Evolutionary conservation across 2,888 invertebrate genomes (phyloP), one percentile per base, ranked within the genome.

Genomic region (Drosophila prolongata): DNA sequence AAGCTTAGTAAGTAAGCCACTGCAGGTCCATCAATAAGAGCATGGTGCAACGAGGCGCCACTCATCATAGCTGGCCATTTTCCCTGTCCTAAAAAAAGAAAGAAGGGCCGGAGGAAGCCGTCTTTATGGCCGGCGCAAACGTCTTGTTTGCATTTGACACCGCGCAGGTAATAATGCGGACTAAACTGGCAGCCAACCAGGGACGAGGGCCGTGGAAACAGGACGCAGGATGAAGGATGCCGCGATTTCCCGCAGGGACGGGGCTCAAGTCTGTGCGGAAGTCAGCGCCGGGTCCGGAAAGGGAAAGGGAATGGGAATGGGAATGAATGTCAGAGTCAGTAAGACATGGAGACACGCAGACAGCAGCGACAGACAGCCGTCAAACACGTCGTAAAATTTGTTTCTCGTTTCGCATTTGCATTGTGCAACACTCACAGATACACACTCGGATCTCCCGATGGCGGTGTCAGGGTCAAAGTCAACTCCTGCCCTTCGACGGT

Each of bases 311-410:
- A 54, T 49, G 71, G 35, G 62, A 11, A 54, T 49, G 71, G 14
- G 30, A 53, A 46, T 6, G 56, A 43, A 37, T 68, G 16, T 42
- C 57, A 53, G 40, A 56, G 65, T 58, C 54, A 53, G 44, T 42
- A 50, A 56, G 53, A 76, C 61, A 59, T 52, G 50, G 34, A 55
- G 73, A 62, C 54, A 37, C 43, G 53, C 59, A 47, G 66, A 69
- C 53, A 65, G 40, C 49, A 49, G 49, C 49, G 49, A 77, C 67
- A 76, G 82, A 80, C 88, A 88, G 89, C 89, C 90, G 80, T 90
- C 83, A 90, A 91, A 91, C 89, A 90, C 77, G 80, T 90, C 90
- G 80, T 90, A 91, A 90, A 90, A 90, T 79, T 80, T 87, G 78
- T 79, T 86, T 81, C 80, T 85, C 76, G 79, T 77, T 77, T 86